Base-by-base conservation (phyloP, 2,113 vertebrate genomes). In the Gobiocypris rarus region DNA sequence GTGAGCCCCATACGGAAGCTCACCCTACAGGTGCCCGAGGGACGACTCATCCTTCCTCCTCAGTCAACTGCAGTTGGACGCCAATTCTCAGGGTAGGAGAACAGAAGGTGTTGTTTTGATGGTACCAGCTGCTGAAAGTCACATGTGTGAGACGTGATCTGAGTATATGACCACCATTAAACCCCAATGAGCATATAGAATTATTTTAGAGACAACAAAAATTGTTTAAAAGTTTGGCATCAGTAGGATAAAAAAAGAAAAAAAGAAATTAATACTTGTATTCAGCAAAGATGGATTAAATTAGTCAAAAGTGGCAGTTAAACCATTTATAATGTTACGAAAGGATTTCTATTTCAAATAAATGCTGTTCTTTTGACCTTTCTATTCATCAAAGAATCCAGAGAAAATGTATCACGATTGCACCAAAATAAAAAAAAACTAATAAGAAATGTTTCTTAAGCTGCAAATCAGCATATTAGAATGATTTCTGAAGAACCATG, bases 1-100 rank as follows among this genome's bases (percentile, higher is more conserved):
- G 89, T 90, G 24, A 96, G 95, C 63, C 94, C 95, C 17, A 89
- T 88, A 84, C 89, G 91, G 82, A 96, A 96, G 85, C 17, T 93
- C 28, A 88, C 87, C 3, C 48, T 88, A 34, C 87, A 84, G 31
- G 78, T 89, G 28, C 84, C 84, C 6, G 90, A 91, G 58, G 83
- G 75, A 1, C 81, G 84, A 14, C 28, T 89, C 58, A 41, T 90
- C 78, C 45, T 86, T 70, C 89, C 90, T 0, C 89, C 91, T 28
- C 92, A 91, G 10, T 92, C 94, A 50, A 88, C 93, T 0, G 92
- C 91, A 5, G 63, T 83, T 3, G 70, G 87, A 2, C 89, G 93
- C 63, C 94, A 94, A 79, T 86, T 92, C 67, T 89, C 93, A 74
- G 91, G 91, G 94, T 94, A 91, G 86, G 93, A 75, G 17, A 71